Evolutionary conservation across 1,140 invertebrate species (phyloP), one percentile per base, ranked within the genome.

Genomic region (Procambarus virginalis): DNA sequence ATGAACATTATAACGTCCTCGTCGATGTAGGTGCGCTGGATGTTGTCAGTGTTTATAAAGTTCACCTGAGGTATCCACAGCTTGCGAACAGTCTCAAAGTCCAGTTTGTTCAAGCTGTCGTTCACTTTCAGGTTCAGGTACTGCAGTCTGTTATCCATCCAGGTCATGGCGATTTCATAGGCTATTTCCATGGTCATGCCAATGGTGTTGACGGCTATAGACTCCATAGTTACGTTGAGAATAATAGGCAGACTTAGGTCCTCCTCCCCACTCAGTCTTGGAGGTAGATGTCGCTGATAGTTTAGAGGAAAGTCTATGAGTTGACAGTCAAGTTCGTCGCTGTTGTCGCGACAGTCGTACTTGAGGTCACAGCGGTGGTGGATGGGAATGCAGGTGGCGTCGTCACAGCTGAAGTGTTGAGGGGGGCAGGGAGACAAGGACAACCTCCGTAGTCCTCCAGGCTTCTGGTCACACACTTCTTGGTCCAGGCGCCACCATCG

Each of bases 241-340:
- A 48, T 79, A 22, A 89, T 89, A 58, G 81, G 73, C 9, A 89
- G 73, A 78, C 75, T 89, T 22, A 22, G 10, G 2, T 78, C 75
- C 48, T 89, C 88, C 2, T 78, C 73, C 14, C 88, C 75, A 34
- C 75, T 78, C 49, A 79, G 73, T 10, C 89, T 78, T 12, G 91
- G 91, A 12, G 91, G 91, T 8, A 92, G 82, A 49, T 91, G 89
- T 14, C 45, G 79, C 20, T 89, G 84, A 70, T 92, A 92, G 55
- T 86, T 86, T 55, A 48, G 81, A 1, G 91, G 86, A 64, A 89
- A 84, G 12, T 46, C 20, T 46, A 92, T 82, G 0, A 86, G 84
- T 8, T 90, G 20, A 93, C 96, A 96, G 93, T 95, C 94, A 51
- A 93, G 93, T 94, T 97, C 97, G 94, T 97, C 97, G 68, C 96